Evolutionary conservation across 2,113 vertebrate genomes (phyloP).

Genomic region (Chrysemys picta): DNA sequence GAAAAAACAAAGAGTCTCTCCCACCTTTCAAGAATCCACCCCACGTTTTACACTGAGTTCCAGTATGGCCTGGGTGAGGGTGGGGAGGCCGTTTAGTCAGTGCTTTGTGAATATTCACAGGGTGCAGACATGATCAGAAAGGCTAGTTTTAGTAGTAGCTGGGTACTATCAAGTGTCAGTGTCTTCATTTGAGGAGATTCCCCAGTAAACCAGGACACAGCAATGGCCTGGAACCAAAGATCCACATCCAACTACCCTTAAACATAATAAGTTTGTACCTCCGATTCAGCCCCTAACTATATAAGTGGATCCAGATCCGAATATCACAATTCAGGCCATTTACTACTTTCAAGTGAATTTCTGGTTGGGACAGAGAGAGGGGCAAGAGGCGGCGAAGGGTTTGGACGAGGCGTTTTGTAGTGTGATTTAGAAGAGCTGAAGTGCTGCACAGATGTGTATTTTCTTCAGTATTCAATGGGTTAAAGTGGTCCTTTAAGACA

Average conservation of each 20-base stretch:
- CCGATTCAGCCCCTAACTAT: neutral
- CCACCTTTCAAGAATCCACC: neutral
- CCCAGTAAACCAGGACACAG: neutral
- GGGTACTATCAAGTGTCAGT: neutral
- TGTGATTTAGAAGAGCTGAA: neutral
- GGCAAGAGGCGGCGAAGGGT: neutral
- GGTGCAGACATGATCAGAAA: neutral
- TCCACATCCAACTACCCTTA: neutral
- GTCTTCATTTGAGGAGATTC: neutral
- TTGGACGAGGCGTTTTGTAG: accelerated
- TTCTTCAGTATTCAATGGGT: neutral
- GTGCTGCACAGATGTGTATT: neutral
- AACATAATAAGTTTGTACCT: neutral
- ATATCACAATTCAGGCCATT: neutral
- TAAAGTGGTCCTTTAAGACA: neutral
- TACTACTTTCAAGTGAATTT: neutral
- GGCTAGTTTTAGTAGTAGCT: neutral
- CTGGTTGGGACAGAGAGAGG: neutral
- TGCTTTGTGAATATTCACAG: neutral
- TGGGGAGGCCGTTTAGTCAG: neutral
- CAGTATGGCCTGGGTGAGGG: neutral
- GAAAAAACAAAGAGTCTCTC: neutral
- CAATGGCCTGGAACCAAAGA: neutral
- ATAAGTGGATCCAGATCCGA: neutral
- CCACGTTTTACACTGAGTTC: neutral